Percentiles rank a stretch among this genome's conserved stretches.
Evolutionary conservation across 1,140 invertebrate species (phyloP).

Genomic region (Neoseiulus cucumeris): DNA sequence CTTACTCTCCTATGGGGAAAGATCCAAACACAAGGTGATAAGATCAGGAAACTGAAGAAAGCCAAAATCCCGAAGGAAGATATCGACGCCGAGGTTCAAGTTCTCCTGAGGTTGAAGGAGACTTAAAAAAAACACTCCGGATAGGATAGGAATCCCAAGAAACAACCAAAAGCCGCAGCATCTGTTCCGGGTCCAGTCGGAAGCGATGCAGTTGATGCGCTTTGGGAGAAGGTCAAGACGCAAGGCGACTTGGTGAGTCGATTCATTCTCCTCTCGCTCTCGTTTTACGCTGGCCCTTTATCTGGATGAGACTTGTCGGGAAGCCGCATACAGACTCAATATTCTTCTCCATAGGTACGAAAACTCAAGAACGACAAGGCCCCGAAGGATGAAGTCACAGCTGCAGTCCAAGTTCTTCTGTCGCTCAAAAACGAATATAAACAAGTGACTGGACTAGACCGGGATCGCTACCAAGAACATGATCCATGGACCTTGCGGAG

Average conservation of each 20-base stretch:
- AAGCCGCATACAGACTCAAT: too few species aligned
- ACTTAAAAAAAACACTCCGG: conserved; percentile 55
- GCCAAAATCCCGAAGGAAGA: conserved; percentile 39
- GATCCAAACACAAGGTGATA: conserved; percentile 32
- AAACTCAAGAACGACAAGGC: conserved; percentile 41
- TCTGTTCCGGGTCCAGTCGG: background rate
- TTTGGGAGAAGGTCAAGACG: background rate
- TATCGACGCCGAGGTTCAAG: conserved; percentile 49
- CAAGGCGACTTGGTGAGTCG: too few species aligned
- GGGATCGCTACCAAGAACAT: too few species aligned
- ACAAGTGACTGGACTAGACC: conserved; percentile 43
- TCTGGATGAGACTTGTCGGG: too few species aligned
- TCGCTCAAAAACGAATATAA: conserved; percentile 60
- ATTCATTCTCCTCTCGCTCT: too few species aligned
- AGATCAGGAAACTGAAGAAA: conserved; percentile 33
- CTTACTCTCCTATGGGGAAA: conserved; percentile 25
- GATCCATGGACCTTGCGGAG: too few species aligned
- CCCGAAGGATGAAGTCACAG: conserved; percentile 38
- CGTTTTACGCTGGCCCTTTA: too few species aligned
- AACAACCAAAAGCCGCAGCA: conserved; percentile 11
- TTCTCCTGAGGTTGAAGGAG: conserved; percentile 48
- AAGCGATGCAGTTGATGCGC: background rate
- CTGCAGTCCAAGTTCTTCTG: conserved; percentile 48
- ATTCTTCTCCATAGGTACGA: conserved; percentile 25
- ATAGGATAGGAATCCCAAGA: conserved; percentile 34